Percentiles rank a stretch among this genome's conserved stretches.
Evolutionary conservation across 2,113 vertebrate species (phyloP).

Genomic region (Pogona vitticeps): DNA sequence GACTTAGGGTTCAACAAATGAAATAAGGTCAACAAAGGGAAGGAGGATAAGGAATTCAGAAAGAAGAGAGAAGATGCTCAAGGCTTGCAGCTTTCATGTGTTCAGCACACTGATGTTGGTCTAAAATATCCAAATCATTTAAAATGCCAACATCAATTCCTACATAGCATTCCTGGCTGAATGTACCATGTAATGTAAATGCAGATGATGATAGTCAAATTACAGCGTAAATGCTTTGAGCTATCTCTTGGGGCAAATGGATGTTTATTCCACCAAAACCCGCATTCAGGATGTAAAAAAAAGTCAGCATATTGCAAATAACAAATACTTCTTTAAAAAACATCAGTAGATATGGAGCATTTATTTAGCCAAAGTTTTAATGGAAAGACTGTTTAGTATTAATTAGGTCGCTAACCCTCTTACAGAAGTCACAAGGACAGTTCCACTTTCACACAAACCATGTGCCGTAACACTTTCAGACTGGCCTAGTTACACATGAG

Average conservation of each 20-base stretch:
- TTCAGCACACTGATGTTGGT: not conserved
- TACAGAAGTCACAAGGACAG: not conserved
- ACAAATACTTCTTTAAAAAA: not conserved
- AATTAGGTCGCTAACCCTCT: not conserved
- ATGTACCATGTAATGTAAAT: not conserved
- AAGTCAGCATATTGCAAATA: not conserved
- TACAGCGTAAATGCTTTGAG: not conserved
- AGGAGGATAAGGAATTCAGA: not conserved
- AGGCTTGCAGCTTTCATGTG: not conserved
- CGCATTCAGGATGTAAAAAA: not conserved
- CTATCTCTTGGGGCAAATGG: not conserved
- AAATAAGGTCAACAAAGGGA: not conserved
- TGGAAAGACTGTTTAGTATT: fast-evolving
- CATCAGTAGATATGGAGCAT: fast-evolving
- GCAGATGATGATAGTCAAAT: not conserved
- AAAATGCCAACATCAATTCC: not conserved
- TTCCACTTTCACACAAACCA: not conserved
- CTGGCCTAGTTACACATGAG: not conserved
- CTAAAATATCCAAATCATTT: not conserved
- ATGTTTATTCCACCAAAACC: not conserved
- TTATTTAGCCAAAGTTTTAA: not conserved
- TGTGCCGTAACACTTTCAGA: not conserved
- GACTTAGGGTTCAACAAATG: not conserved
- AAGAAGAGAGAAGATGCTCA: not conserved
- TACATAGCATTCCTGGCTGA: not conserved